These are phyloP conservation scores for Sebastes flavidus DNA, from an alignment of 2,797 vertebrate species.

Conservation along the genomic window DNA sequence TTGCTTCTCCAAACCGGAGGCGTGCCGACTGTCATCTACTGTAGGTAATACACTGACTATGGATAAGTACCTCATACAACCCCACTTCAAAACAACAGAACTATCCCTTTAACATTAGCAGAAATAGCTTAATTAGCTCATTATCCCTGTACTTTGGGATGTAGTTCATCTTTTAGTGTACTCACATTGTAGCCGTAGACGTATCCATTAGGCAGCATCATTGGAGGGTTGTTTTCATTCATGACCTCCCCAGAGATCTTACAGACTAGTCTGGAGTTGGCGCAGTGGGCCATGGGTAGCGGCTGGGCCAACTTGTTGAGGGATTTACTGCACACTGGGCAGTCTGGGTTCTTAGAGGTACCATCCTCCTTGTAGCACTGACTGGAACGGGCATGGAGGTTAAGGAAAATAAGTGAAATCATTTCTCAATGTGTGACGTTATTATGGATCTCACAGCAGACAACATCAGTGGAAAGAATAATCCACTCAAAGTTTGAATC, in stretches of 20 bases:
- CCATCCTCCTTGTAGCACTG: slow-evolving; percentile 99
- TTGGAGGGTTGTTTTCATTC: slow-evolving; percentile 99
- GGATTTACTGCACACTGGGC: slow-evolving; percentile 99
- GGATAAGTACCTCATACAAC: too few species aligned
- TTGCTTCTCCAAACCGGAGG: too few species aligned
- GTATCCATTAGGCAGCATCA: slow-evolving; percentile 99
- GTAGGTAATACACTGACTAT: rapidly evolving
- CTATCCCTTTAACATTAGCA: too few species aligned
- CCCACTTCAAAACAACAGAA: too few species aligned
- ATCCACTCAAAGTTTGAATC: background rate
- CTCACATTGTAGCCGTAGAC: slow-evolving; percentile 99
- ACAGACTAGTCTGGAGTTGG: slow-evolving; percentile 98
- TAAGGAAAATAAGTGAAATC: slow-evolving; percentile 68
- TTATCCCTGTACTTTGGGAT: background rate
- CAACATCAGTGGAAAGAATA: background rate
- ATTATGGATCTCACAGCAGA: background rate
- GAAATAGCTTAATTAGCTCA: background rate
- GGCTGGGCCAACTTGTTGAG: slow-evolving; percentile 98
- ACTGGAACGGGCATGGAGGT: slow-evolving; percentile 79
- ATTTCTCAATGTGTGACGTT: background rate
- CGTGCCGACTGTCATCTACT: too few species aligned
- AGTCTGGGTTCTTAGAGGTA: slow-evolving; percentile 97
- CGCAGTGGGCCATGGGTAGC: slow-evolving; percentile 98
- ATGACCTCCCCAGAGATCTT: slow-evolving; percentile 99
- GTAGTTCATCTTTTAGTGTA: slow-evolving; percentile 8